Evolutionary conservation across 2,113 vertebrate species (phyloP).

Genomic region (Boleophthalmus pectinirostris): DNA sequence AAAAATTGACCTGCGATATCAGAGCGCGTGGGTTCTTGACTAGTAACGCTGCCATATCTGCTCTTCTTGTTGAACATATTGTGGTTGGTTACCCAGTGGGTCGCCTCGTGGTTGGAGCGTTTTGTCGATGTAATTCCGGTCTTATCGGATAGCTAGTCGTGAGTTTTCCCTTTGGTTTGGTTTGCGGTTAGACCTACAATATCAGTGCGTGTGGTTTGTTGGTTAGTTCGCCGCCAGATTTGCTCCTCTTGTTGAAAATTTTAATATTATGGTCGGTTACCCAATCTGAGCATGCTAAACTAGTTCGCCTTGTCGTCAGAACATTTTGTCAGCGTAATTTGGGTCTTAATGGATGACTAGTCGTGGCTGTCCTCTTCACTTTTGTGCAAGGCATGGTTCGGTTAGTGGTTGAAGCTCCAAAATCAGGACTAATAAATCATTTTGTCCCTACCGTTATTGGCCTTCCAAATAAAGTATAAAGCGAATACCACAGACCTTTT

Average conservation of each 20-base stretch:
- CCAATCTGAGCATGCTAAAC: conserved; percentile 9
- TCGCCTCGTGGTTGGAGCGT: neutral
- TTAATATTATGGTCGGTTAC: conserved; percentile 3
- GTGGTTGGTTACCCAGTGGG: neutral
- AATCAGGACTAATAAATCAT: too few species aligned
- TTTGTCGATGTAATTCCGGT: neutral
- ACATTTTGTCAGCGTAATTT: neutral
- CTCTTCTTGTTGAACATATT: neutral
- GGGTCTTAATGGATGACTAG: too few species aligned
- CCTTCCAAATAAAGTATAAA: too few species aligned
- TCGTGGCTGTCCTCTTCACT: too few species aligned
- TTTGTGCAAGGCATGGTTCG: too few species aligned
- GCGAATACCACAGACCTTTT: too few species aligned
- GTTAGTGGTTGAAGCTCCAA: too few species aligned
- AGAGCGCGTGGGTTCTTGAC: neutral
- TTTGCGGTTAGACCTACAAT: conserved; percentile 30
- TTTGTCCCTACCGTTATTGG: too few species aligned
- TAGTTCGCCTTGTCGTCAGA: neutral
- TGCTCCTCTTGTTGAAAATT: conserved; percentile 29
- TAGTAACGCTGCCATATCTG: neutral
- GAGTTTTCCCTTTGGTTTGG: neutral
- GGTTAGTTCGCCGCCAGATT: conserved; percentile 31
- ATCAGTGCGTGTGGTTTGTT: conserved; percentile 8
- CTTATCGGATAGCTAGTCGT: neutral
- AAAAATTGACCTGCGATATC: neutral